Evolutionary conservation across 1,140 invertebrate genomes (phyloP).

Genomic region (Caerostris extrusa): DNA sequence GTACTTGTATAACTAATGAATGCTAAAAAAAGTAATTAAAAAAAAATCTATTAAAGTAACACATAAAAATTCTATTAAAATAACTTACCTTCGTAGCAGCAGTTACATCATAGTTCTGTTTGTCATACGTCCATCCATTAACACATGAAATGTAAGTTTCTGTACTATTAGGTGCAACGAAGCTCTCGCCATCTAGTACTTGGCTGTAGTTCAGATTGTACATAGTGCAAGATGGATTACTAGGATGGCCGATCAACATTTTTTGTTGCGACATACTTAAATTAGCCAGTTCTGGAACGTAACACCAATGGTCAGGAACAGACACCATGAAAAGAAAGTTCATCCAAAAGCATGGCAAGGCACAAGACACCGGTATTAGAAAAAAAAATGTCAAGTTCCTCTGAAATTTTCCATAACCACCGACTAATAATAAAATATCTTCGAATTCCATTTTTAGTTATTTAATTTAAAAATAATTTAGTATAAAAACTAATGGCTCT

Average conservation of each 20-base stretch:
- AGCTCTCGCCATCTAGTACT: neutral
- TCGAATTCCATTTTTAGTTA: slow-evolving; percentile 83
- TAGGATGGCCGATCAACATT: slow-evolving; percentile 11
- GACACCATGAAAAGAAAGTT: slow-evolving; percentile 83
- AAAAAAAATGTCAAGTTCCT: slow-evolving; percentile 79
- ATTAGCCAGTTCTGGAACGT: slow-evolving; percentile 83
- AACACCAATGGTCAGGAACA: slow-evolving; percentile 84
- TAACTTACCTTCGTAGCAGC: slow-evolving; percentile 35
- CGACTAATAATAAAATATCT: slow-evolving; percentile 84
- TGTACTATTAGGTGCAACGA: neutral
- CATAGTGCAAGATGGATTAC: slow-evolving; percentile 11
- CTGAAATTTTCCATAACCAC: slow-evolving; percentile 85
- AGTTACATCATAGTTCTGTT: slow-evolving; percentile 23
- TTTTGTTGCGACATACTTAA: slow-evolving; percentile 80
- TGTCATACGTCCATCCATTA: slow-evolving; percentile 30
- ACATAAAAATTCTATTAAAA: no score
- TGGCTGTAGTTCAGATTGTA: slow-evolving; percentile 49
- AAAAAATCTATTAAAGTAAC: no score
- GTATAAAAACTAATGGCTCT: neutral
- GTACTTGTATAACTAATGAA: no score
- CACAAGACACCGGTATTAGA: slow-evolving; percentile 65
- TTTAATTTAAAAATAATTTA: neutral
- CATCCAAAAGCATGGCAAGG: slow-evolving; percentile 78
- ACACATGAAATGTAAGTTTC: slow-evolving; percentile 2
- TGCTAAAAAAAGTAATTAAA: no score